Conservation (phyloP, 2,113 vertebrate species). For the Pterocles burchelli region DNA sequence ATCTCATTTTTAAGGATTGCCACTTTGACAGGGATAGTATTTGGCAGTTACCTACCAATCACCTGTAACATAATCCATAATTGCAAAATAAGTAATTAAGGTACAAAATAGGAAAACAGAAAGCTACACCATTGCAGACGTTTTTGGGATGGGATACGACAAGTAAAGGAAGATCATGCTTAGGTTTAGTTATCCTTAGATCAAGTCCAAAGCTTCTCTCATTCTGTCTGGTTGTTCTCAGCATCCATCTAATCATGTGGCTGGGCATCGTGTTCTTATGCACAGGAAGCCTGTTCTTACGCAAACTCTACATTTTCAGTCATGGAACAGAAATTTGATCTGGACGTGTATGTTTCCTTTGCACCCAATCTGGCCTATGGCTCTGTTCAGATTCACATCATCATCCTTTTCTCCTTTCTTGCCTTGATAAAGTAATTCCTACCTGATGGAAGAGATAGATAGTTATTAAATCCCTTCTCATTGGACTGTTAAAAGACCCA, state of each 20-base stretch:
- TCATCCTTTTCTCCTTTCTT: neutral
- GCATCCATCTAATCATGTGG: neutral
- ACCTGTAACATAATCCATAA: neutral
- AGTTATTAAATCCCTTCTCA: neutral
- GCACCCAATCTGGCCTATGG: rapidly evolving
- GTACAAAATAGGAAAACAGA: neutral
- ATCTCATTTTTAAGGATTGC: neutral
- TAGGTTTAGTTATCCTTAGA: neutral
- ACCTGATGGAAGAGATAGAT: neutral
- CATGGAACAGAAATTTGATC: neutral
- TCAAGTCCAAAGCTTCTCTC: neutral
- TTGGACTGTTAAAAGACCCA: neutral
- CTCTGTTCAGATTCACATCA: neutral
- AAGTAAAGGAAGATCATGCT: neutral
- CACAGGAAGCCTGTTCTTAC: neutral
- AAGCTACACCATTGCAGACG: neutral
- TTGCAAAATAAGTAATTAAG: neutral
- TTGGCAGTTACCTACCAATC: neutral
- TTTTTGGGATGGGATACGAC: neutral
- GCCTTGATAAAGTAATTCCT: neutral
- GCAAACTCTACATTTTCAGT: neutral
- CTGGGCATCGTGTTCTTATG: neutral
- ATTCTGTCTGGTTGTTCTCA: neutral
- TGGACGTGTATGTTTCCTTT: neutral
- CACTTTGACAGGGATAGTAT: neutral